Evolutionary conservation across 1,140 invertebrate species (phyloP), one percentile per base, ranked within the genome.

Genomic region (Drosophila ananassae): DNA sequence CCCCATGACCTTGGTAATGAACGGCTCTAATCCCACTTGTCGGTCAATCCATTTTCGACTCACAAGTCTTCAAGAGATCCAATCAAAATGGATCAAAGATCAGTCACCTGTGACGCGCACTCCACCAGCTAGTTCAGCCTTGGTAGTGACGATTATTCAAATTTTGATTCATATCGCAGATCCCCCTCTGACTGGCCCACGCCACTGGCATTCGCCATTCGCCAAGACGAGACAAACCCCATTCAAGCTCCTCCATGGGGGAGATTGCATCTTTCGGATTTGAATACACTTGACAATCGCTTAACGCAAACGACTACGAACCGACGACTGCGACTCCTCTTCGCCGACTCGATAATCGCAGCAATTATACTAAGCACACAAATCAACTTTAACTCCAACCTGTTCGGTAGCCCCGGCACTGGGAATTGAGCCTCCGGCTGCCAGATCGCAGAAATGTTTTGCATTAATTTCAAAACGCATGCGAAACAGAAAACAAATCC

Each of bases 231-330:
- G 66, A 68, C 61, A 68, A 61, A 37, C 44, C 44, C 52, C 48
- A 58, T 64, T 64, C 78, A 62, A 80, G 73, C 73, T 71, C 53
- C 17, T 17, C 17, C 17, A 17, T 0, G 54, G 24, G 54, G 24
- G 44, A 72, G 73, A 61, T 73, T 80, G 64, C 77, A 80, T 75
- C 63, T 80, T 54, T 47, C 28, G 30, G 61, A 64, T 52, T 75
- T 75, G 64, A 80, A 80, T 80, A 76, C 78, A 81, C 78, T 81
- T 81, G 78, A 81, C 78, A 81, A 81, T 81, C 73, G 78, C 73
- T 81, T 56, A 81, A 73, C 67, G 44, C 71, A 66, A 73, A 68
- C 63, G 60, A 57, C 67, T 81, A 77, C 68, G 68, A 60, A 58
- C 53, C 57, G 44, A 30, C 28, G 30, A 62, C 21, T 30, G 8